phyloP scores from a whole-genome alignment of 1,140 invertebrate genomes.

The Galendromus occidentalis region DNA sequence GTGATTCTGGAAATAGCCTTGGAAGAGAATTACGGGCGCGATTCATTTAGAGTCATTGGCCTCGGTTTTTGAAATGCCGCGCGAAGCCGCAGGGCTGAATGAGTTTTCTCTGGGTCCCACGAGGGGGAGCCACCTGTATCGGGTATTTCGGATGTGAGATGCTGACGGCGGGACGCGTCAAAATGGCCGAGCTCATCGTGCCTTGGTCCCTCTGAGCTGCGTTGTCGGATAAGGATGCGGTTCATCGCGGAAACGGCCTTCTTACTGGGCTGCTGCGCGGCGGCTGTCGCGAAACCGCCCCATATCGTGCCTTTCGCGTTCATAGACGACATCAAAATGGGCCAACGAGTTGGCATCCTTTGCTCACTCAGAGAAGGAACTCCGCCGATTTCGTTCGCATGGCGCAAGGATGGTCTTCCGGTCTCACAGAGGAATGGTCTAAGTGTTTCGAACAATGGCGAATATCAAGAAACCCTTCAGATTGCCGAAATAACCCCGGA shows the following conservation, averaged over 20 bases:
- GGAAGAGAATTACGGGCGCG: no score
- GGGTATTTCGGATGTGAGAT: not conserved
- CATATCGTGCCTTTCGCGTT: no score
- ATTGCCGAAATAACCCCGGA: conserved; percentile 21
- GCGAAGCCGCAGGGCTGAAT: not conserved
- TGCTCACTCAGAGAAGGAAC: conserved; percentile 28
- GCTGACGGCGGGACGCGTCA: not conserved
- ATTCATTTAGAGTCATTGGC: no score
- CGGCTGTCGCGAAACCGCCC: no score
- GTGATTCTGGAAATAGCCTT: no score
- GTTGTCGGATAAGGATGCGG: no score
- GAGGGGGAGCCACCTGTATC: not conserved
- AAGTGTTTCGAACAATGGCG: conserved; percentile 15
- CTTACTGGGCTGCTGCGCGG: no score
- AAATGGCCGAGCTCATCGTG: no score
- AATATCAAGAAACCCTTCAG: conserved; percentile 14
- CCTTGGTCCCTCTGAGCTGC: no score
- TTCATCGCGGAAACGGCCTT: no score
- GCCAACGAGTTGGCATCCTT: conserved; percentile 24
- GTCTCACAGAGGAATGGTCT: conserved; percentile 29
- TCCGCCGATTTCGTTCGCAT: conserved; percentile 31
- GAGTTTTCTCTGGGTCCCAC: not conserved
- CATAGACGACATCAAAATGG: not conserved
- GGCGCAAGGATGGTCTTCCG: conserved; percentile 36
- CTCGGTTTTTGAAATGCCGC: no score